A percentile compares a stretch with the other conserved stretches of the same genome.
phyloP scores from a whole-genome alignment of 1,140 invertebrate species.

The Drosophila novamexicana region DNA sequence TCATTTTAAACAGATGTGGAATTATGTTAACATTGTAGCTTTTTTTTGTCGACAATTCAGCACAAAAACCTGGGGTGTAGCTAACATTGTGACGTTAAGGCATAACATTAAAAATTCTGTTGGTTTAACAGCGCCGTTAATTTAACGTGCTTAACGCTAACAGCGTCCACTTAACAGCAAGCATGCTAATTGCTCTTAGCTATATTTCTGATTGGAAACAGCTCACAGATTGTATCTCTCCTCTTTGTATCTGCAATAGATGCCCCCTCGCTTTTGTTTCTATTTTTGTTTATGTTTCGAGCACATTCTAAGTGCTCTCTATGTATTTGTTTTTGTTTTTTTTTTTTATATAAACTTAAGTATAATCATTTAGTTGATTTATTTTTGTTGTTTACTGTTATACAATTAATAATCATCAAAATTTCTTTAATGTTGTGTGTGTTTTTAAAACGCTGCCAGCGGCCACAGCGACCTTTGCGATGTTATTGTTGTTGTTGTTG shows the following conservation, averaged over 20 bases:
- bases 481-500: constrained; percentile 32
- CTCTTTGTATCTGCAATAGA: background rate
- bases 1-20: no score
- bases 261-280: background rate
- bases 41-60: background rate
- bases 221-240: background rate
- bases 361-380: constrained; percentile 81
- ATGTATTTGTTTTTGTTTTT: constrained; percentile 37
- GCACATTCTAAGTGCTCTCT: constrained; percentile 17
- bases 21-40: background rate
- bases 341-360: constrained; percentile 65
- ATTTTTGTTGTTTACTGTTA: constrained; percentile 74
- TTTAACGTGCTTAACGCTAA: background rate
- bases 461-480: constrained; percentile 39
- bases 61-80: background rate
- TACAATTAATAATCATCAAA: constrained; percentile 81
- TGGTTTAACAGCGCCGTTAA: background rate
- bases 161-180: background rate
- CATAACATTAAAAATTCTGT: background rate
- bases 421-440: constrained; percentile 64
- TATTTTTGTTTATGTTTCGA: constrained; percentile 21
- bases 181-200: background rate
- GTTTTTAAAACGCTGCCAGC: constrained; percentile 67
- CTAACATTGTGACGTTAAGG: background rate
- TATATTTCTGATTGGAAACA: background rate